Conservation (phyloP, 2,113 vertebrate species). For the Hemibagrus wyckioides region DNA sequence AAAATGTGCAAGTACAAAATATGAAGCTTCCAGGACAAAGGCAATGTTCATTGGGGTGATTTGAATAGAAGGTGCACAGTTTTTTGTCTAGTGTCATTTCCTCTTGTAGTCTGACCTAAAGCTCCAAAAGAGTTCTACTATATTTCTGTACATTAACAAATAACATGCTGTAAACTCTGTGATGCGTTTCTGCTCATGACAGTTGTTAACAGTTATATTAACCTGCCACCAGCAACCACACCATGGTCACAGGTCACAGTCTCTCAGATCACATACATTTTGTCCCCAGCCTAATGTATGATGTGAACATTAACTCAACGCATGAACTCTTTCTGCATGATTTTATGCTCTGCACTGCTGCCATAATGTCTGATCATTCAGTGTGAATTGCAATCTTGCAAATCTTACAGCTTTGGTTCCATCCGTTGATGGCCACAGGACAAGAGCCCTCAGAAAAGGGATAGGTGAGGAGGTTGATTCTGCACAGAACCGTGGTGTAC, state of each 20-base stretch:
- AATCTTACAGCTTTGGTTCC: slow-evolving; percentile 37
- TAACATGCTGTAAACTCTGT: no score
- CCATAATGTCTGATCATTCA: background rate
- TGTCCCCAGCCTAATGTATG: background rate
- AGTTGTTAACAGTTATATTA: no score
- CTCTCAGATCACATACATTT: background rate
- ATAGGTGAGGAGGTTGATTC: slow-evolving; percentile 73
- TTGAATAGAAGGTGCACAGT: no score
- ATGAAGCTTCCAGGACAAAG: no score
- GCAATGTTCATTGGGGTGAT: no score
- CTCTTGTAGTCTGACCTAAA: no score
- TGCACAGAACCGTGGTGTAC: slow-evolving; percentile 63
- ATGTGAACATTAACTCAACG: background rate
- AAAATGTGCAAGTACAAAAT: no score
- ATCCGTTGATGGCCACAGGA: slow-evolving; percentile 66
- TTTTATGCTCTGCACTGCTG: background rate
- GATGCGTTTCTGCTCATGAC: no score
- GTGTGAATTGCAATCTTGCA: background rate
- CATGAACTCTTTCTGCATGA: background rate
- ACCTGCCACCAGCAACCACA: background rate
- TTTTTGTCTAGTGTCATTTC: no score
- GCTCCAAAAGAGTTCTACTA: no score
- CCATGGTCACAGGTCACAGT: background rate
- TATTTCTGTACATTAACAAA: no score
- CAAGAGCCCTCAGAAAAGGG: slow-evolving; percentile 67